These are phyloP conservation scores for Philopedon plagiatum DNA, from an alignment of 2,888 invertebrate species.

Conservation along the genomic window DNA sequence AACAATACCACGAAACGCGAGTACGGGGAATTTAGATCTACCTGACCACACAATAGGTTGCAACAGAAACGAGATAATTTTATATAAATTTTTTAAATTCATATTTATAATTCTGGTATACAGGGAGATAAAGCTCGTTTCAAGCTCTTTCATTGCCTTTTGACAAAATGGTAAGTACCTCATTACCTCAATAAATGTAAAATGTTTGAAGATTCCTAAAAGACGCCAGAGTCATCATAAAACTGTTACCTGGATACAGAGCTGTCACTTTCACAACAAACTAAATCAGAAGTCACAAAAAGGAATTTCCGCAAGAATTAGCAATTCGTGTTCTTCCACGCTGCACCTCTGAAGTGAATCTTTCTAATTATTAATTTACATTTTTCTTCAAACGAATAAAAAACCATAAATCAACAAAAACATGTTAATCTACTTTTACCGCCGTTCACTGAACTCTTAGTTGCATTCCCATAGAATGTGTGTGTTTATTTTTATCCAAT, in stretches of 20 bases:
- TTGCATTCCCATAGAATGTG: slow-evolving; percentile 37
- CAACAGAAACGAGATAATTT: background rate
- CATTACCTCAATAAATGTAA: no score
- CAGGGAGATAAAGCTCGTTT: no score
- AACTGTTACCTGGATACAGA: no score
- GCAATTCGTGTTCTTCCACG: background rate
- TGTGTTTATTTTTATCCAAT: slow-evolving; percentile 38
- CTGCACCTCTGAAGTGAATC: background rate
- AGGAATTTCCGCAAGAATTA: background rate
- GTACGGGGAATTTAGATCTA: background rate
- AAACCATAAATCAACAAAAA: background rate
- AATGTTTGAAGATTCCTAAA: no score
- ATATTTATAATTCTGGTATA: no score
- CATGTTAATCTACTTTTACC: slow-evolving; percentile 23
- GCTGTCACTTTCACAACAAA: no score
- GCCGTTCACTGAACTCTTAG: slow-evolving; percentile 42
- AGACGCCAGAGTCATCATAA: no score
- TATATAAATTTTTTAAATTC: no score
- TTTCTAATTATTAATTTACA: background rate
- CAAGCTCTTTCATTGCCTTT: no score
- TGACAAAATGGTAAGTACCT: no score
- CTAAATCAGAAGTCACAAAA: no score
- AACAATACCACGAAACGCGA: slow-evolving; percentile 9
- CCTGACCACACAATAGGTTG: background rate
- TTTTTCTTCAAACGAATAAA: slow-evolving; percentile 1